Percentiles rank a stretch among this genome's conserved stretches.
Evolutionary conservation across 2,797 vertebrate species (phyloP).

Genomic region (Ctenopoma multispine): DNA sequence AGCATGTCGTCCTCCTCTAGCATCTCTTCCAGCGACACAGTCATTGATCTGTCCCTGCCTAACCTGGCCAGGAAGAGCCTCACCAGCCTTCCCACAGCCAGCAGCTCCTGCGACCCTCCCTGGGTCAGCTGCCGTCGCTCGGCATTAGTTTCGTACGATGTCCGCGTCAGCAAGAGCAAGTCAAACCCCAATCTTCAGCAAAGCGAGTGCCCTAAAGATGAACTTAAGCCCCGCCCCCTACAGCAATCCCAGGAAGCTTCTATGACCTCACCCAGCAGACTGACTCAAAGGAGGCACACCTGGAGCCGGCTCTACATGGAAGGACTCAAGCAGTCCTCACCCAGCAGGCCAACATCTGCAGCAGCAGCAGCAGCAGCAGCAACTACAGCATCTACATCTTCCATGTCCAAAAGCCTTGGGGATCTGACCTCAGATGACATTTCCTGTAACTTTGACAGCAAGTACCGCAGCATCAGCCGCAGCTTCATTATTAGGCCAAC

Average conservation of each 20-base stretch:
- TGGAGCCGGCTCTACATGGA: constrained; percentile 91
- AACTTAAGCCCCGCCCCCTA: constrained; percentile 81
- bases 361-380: constrained; percentile 39
- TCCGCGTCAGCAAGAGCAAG: constrained; percentile 89
- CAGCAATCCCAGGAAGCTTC: constrained; percentile 52
- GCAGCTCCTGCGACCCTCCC: constrained; percentile 63
- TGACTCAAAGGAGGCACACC: constrained; percentile 86
- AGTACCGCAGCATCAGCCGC: constrained; percentile 90
- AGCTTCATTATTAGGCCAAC: constrained; percentile 84
- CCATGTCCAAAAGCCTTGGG: constrained; percentile 95
- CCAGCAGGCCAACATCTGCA: constrained; percentile 58
- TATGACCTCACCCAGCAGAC: constrained; percentile 55
- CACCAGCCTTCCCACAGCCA: constrained; percentile 73
- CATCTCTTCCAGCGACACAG: constrained; percentile 94
- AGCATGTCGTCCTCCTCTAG: constrained; percentile 96
- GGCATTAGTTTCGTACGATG: constrained; percentile 56
- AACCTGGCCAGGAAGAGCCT: constrained; percentile 89
- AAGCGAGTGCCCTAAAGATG: constrained; percentile 57
- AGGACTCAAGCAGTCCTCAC: constrained; percentile 85
- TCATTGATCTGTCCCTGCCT: constrained; percentile 91
- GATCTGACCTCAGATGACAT: constrained; percentile 96
- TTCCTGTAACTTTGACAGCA: constrained; percentile 88
- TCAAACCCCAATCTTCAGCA: constrained; percentile 92
- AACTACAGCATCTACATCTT: constrained; percentile 48
- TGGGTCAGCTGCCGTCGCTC: constrained; percentile 73